These are phyloP conservation scores for Alcedo atthis DNA, from an alignment of 2,797 vertebrate genomes.

Conservation along the genomic window DNA sequence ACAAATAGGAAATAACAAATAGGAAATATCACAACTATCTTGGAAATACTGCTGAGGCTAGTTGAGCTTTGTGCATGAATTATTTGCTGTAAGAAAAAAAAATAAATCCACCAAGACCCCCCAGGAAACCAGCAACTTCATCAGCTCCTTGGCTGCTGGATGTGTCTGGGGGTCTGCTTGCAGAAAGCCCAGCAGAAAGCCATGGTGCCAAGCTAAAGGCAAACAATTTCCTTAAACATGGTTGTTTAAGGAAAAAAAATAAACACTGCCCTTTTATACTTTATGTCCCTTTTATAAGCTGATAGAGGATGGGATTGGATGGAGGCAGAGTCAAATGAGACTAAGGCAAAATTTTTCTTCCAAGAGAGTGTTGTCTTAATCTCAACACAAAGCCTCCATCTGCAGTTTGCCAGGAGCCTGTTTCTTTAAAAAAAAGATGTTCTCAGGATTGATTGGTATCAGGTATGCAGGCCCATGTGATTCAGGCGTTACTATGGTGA, in stretches of 20 bases:
- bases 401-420: not conserved
- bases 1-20: not conserved
- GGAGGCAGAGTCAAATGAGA: not conserved
- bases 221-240: not conserved
- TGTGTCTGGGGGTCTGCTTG: not conserved
- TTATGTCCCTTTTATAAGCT: not conserved
- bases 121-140: not conserved
- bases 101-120: not conserved
- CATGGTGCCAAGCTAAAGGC: not conserved
- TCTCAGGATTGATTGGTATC: conserved; percentile 49
- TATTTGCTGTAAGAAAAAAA: not conserved
- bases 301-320: not conserved
- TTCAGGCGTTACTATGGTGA: conserved; percentile 46
- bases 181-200: not conserved
- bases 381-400: not conserved
- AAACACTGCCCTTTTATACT: not conserved
- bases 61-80: not conserved
- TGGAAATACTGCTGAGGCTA: not conserved
- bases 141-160: not conserved
- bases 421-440: conserved; percentile 20
- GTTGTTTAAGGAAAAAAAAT: not conserved
- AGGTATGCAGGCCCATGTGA: conserved; percentile 7
- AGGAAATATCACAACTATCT: not conserved
- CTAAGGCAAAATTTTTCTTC: not conserved
- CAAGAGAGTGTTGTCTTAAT: not conserved